Evolutionary conservation across 2,797 vertebrate species (phyloP).

Genomic region (Aplochiton taeniatus): DNA sequence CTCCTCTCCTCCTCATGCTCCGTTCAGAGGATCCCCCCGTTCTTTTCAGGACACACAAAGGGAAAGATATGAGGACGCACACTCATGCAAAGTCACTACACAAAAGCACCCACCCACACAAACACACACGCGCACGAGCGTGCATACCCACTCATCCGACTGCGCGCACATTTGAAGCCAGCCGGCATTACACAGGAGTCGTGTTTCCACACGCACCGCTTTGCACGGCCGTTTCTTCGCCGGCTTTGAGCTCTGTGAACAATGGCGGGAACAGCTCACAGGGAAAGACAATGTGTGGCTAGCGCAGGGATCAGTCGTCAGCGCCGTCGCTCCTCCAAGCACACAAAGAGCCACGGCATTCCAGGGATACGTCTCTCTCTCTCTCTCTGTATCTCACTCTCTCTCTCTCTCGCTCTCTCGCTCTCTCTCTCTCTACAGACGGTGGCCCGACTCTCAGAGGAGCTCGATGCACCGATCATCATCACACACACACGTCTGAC

Average conservation of each 20-base stretch:
- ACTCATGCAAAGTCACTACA: slow-evolving; percentile 19
- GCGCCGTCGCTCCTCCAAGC: slow-evolving; percentile 51
- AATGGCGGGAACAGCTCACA: slow-evolving; percentile 32
- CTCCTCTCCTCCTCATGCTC: background rate
- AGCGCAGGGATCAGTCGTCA: slow-evolving; percentile 47
- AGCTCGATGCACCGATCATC: no score
- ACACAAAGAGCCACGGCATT: slow-evolving; percentile 50
- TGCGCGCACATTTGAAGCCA: no score
- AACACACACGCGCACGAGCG: background rate
- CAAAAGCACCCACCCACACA: slow-evolving; percentile 8
- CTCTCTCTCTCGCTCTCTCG: slow-evolving; percentile 1
- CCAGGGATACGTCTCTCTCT: slow-evolving; percentile 54
- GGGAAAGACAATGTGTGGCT: slow-evolving; percentile 6
- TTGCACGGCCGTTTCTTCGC: no score
- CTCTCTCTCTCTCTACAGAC: slow-evolving; percentile 51
- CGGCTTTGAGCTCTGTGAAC: background rate
- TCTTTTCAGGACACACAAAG: background rate
- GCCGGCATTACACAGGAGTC: no score
- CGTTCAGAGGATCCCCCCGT: slow-evolving; percentile 2
- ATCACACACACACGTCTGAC: no score
- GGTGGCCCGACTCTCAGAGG: no score
- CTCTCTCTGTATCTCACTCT: slow-evolving; percentile 3
- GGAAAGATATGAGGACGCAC: background rate
- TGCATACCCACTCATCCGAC: slow-evolving; percentile 1
- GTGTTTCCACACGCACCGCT: no score